Evolutionary conservation across 2,113 vertebrate genomes (phyloP).

Genomic region (Ploceus nigricollis): DNA sequence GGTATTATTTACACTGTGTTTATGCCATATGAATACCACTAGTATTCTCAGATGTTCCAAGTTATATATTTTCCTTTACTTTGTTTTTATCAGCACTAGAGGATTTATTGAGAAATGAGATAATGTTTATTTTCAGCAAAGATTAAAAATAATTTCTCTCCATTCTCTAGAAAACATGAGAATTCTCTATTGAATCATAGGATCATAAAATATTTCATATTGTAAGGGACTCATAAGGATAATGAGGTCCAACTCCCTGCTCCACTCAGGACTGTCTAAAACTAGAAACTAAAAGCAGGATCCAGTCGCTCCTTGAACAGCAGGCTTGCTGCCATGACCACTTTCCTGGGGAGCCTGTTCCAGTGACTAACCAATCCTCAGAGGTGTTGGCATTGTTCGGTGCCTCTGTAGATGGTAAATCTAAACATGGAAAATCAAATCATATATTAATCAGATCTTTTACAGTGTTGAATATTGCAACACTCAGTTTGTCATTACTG

Average conservation of each 20-base stretch:
- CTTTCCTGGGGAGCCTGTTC: not conserved
- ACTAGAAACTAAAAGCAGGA: not conserved
- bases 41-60: not conserved
- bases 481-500: not conserved
- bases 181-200: not conserved
- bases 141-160: not conserved
- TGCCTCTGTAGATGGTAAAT: not conserved
- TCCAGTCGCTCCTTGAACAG: fast-evolving
- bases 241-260: not conserved
- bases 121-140: not conserved
- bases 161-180: not conserved
- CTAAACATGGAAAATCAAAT: not conserved
- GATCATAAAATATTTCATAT: not conserved
- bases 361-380: not conserved
- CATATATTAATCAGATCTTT: not conserved
- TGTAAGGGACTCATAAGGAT: not conserved
- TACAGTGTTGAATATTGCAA: not conserved
- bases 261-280: not conserved
- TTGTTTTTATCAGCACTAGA: not conserved
- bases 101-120: not conserved
- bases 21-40: not conserved
- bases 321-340: not conserved
- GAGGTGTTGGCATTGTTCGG: not conserved
- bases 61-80: not conserved
- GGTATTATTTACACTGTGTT: not conserved